phyloP scores from a whole-genome alignment of 2,797 vertebrate species.

The Takifugu rubripes region DNA sequence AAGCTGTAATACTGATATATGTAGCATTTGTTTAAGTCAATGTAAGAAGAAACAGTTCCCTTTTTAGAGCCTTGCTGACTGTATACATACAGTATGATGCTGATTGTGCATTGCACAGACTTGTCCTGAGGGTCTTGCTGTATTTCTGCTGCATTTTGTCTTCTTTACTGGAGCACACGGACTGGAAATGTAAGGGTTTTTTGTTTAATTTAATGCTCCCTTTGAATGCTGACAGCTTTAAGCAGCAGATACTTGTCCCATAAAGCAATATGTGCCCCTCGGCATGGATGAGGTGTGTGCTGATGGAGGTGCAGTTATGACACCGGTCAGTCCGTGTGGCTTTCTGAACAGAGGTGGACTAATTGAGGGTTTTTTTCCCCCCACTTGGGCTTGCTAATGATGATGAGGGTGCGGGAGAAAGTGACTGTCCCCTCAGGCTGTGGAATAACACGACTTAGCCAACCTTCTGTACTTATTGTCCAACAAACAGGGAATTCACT shows the following conservation, averaged over 20 bases:
- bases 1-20: no score
- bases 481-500: slow-evolving; percentile 82
- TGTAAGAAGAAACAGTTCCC: no score
- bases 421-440: slow-evolving; percentile 76
- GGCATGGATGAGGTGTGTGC: slow-evolving; percentile 18
- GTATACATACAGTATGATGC: slow-evolving; percentile 1
- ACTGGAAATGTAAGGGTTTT: slow-evolving; percentile 6
- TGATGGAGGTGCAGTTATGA: slow-evolving; percentile 34
- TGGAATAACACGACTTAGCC: slow-evolving; percentile 72
- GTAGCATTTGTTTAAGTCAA: no score
- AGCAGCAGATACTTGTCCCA: slow-evolving; percentile 9
- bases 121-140: slow-evolving; percentile 1
- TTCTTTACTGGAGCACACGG: slow-evolving; percentile 12
- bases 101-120: neutral
- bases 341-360: slow-evolving; percentile 64
- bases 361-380: slow-evolving; percentile 64
- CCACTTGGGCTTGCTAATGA: slow-evolving; percentile 70
- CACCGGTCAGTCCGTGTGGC: slow-evolving; percentile 50
- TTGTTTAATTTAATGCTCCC: slow-evolving; percentile 18
- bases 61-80: slow-evolving; percentile 1
- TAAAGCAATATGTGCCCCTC: slow-evolving; percentile 27
- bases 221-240: slow-evolving; percentile 19
- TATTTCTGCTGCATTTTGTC: neutral
- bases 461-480: slow-evolving; percentile 84
- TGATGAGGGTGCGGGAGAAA: slow-evolving; percentile 73